phyloP scores from a whole-genome alignment of 2,113 vertebrate genomes.

The Neodontobutis hainanensis region DNA sequence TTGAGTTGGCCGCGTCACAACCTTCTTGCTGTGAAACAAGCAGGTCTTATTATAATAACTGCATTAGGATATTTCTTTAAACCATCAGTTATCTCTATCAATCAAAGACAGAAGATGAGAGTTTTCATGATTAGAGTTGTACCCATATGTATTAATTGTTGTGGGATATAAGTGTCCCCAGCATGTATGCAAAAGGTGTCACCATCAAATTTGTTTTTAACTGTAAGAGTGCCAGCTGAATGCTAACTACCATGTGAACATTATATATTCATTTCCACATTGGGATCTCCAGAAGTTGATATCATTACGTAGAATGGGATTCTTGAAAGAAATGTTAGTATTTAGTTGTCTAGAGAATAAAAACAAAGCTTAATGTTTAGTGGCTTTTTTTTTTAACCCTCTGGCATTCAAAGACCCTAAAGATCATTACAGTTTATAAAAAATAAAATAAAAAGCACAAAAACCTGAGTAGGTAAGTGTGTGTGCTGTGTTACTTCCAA shows the following conservation, averaged over 20 bases:
- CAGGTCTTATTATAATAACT: too few relatives aligned
- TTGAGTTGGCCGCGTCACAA: too few relatives aligned
- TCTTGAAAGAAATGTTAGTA: not conserved
- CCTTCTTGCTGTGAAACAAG: too few relatives aligned
- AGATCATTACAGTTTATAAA: too few relatives aligned
- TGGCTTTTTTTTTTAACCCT: not conserved
- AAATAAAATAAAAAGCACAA: too few relatives aligned
- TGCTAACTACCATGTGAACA: not conserved
- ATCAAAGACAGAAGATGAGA: not conserved
- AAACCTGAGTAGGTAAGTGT: not conserved
- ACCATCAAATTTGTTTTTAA: slow-evolving; percentile 3
- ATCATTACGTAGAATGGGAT: not conserved
- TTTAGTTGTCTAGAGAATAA: not conserved
- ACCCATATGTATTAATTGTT: not conserved
- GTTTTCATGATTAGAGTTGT: not conserved
- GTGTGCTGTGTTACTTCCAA: not conserved
- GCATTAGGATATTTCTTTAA: not conserved
- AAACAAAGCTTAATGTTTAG: not conserved
- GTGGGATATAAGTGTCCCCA: not conserved
- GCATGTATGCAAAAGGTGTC: not conserved
- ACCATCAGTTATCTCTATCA: not conserved
- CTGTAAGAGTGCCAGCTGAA: not conserved
- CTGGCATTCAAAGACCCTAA: slow-evolving; percentile 1
- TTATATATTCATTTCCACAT: not conserved
- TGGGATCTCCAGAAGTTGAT: not conserved